phyloP scores from a whole-genome alignment of 2,888 invertebrate genomes.

The Troglohyphantes excavatus region DNA sequence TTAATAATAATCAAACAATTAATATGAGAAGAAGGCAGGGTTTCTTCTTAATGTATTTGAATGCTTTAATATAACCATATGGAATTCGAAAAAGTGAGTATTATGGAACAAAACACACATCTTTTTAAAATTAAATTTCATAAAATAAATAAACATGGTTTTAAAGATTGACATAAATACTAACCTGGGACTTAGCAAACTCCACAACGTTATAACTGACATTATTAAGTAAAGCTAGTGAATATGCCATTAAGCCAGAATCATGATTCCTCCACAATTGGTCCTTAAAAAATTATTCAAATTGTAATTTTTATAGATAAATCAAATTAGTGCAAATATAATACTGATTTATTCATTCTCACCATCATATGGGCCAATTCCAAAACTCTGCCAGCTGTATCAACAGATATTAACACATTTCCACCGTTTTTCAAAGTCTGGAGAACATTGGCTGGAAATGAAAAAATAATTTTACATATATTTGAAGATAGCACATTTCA shows the following conservation, averaged over 20 bases:
- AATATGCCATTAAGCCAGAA: constrained; percentile 96
- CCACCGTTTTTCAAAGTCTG: constrained; percentile 96
- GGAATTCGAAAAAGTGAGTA: too few species aligned
- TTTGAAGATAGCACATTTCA: too few species aligned
- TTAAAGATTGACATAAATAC: neutral
- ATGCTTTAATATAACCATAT: too few species aligned
- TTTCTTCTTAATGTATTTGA: too few species aligned
- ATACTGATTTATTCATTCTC: neutral
- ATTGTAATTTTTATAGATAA: neutral
- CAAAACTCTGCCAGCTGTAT: constrained; percentile 97
- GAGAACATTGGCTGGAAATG: constrained; percentile 91
- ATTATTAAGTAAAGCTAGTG: constrained; percentile 95
- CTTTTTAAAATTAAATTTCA: too few species aligned
- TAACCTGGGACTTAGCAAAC: constrained; percentile 96
- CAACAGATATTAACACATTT: constrained; percentile 96
- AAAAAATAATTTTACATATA: too few species aligned
- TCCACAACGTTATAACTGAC: constrained; percentile 99
- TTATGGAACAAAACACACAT: too few species aligned
- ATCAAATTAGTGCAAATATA: neutral
- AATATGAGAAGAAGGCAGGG: too few species aligned
- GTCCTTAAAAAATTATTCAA: constrained; percentile 84
- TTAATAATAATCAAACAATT: too few species aligned
- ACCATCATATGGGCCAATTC: constrained; percentile 97
- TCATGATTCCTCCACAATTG: constrained; percentile 97
- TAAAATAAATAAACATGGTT: too few species aligned